Evolutionary conservation across 2,888 invertebrate genomes (phyloP).

Genomic region (Agrotis ipsilon): DNA sequence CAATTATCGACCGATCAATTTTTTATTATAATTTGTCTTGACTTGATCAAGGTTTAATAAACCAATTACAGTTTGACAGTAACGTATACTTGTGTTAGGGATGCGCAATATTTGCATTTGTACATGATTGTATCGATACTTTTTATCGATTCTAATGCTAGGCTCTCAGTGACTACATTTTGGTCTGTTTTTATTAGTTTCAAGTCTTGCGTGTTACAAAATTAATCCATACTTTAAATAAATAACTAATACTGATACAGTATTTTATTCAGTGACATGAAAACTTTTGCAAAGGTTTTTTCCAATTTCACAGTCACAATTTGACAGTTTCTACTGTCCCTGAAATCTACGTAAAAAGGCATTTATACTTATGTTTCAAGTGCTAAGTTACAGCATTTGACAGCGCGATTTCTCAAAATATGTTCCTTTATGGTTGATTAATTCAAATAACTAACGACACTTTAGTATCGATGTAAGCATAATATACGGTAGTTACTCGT

Average conservation of each 20-base stretch:
- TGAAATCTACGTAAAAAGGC: too few species aligned
- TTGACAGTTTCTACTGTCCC: too few species aligned
- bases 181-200: too few species aligned
- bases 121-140: not conserved
- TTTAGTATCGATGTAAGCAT: not conserved
- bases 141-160: too few species aligned
- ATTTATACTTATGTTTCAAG: not conserved
- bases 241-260: too few species aligned
- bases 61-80: slow-evolving; percentile 54
- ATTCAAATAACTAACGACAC: not conserved
- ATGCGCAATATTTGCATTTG: not conserved
- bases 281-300: too few species aligned
- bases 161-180: too few species aligned
- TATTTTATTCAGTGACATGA: too few species aligned
- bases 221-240: too few species aligned
- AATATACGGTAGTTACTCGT: not conserved
- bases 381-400: not conserved
- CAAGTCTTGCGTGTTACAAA: too few species aligned
- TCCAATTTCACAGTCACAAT: too few species aligned
- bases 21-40: slow-evolving; percentile 58
- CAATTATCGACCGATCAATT: slow-evolving; percentile 58
- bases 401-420: not conserved
- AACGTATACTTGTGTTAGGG: slow-evolving; percentile 36
- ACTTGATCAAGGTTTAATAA: slow-evolving; percentile 60
- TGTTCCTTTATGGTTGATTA: too few species aligned